Evolutionary conservation across 92 coral and sea anemone species (phyloP).

Genomic region (Zoanthus solanderi): DNA sequence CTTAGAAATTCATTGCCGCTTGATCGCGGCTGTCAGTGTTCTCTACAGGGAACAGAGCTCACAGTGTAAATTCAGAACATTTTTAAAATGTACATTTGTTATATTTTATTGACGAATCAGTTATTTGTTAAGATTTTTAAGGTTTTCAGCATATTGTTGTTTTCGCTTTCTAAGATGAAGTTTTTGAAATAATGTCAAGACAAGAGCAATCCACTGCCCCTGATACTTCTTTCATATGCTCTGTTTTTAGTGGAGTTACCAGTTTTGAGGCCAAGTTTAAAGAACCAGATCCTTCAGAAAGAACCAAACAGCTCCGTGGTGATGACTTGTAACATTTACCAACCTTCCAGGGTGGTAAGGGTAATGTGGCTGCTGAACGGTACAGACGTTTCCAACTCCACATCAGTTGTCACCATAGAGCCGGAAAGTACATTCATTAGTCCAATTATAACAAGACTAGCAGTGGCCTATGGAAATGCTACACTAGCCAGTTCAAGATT

Average conservation of each 20-base stretch:
- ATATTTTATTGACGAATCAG: too few relatives aligned
- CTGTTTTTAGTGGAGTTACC: conserved; percentile 10
- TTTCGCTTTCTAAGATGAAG: too few relatives aligned
- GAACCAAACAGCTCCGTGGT: conserved; percentile 15
- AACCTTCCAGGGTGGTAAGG: not conserved
- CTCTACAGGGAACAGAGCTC: too few relatives aligned
- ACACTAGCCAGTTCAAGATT: not conserved
- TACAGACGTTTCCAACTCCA: not conserved
- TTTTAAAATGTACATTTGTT: too few relatives aligned
- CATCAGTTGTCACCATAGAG: not conserved
- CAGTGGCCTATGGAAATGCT: conserved; percentile 5
- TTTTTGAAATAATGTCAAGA: too few relatives aligned
- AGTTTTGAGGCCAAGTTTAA: conserved; percentile 10
- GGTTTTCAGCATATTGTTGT: too few relatives aligned
- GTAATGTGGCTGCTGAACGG: conserved; percentile 28
- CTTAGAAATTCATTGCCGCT: too few relatives aligned
- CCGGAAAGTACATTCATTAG: not conserved
- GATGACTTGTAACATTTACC: conserved; percentile 27
- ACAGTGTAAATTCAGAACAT: too few relatives aligned
- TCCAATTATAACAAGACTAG: not conserved
- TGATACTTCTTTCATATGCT: not conserved
- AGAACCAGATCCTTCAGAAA: conserved; percentile 11
- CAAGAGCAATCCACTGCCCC: too few relatives aligned
- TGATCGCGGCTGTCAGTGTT: too few relatives aligned
- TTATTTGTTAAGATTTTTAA: too few relatives aligned